Conservation (phyloP, 2,888 invertebrate genomes). For the Phania funesta region DNA sequence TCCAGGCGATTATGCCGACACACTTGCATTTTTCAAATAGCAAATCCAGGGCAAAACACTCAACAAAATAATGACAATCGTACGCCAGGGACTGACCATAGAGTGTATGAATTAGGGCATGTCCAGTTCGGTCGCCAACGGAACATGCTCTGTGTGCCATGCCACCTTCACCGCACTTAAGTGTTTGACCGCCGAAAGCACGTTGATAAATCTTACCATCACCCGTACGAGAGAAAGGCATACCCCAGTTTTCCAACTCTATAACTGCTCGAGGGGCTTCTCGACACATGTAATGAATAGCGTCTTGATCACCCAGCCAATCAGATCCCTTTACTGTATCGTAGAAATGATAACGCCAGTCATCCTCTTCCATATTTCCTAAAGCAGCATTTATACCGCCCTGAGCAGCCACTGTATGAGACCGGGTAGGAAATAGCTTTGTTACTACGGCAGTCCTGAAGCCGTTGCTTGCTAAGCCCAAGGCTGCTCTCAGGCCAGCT, state of each 20-base stretch:
- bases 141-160: slow-evolving; percentile 97
- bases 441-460: slow-evolving; percentile 98
- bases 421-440: slow-evolving; percentile 97
- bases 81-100: slow-evolving; percentile 97
- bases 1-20: slow-evolving; percentile 94
- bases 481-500: slow-evolving; percentile 96
- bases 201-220: slow-evolving; percentile 98
- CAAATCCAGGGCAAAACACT: slow-evolving; percentile 97
- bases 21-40: slow-evolving; percentile 96
- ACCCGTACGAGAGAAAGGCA: slow-evolving; percentile 97
- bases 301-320: slow-evolving; percentile 98
- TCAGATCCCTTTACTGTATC: slow-evolving; percentile 99
- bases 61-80: slow-evolving; percentile 97
- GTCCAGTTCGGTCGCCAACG: slow-evolving; percentile 98
- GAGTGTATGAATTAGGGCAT: slow-evolving; percentile 97
- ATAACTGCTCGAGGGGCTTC: slow-evolving; percentile 92
- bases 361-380: slow-evolving; percentile 93
- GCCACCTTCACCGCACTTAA: slow-evolving; percentile 97
- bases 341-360: slow-evolving; percentile 98
- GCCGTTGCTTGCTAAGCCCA: slow-evolving; percentile 95
- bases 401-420: slow-evolving; percentile 98
- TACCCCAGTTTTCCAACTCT: slow-evolving; percentile 94
- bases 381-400: slow-evolving; percentile 99
- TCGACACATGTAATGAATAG: slow-evolving; percentile 97
- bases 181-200: slow-evolving; percentile 98